Percentiles rank a stretch among this genome's conserved stretches.
Conservation (phyloP, 2,113 vertebrate genomes). For the Bos javanicus region DNA sequence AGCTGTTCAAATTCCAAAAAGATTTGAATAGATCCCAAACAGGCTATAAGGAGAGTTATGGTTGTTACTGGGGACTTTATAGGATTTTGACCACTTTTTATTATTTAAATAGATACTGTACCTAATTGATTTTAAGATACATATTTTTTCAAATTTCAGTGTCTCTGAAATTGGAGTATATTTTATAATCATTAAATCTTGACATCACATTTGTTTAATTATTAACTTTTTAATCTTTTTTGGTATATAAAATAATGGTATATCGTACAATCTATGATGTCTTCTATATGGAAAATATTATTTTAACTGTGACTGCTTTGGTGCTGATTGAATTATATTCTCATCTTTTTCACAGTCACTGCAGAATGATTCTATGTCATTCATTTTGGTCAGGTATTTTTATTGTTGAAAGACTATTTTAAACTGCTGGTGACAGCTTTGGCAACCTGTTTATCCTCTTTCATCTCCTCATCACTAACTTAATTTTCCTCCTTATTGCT, state of each 20-base stretch:
- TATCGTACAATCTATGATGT: background rate
- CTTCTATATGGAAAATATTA: background rate
- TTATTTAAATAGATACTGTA: background rate
- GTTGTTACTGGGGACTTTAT: background rate
- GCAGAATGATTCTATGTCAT: background rate
- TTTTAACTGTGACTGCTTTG: slow-evolving; percentile 27
- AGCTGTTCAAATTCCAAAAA: background rate
- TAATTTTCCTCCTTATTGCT: background rate
- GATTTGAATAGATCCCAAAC: background rate
- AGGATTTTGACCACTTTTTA: background rate
- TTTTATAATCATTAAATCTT: slow-evolving; percentile 18
- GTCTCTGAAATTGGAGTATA: background rate
- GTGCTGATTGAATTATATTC: background rate
- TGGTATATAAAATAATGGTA: slow-evolving; percentile 16
- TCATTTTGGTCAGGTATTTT: slow-evolving; percentile 7
- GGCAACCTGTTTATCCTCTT: background rate
- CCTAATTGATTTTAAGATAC: slow-evolving; percentile 5
- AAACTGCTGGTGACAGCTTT: background rate
- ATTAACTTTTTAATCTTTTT: slow-evolving; percentile 4
- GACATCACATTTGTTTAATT: background rate
- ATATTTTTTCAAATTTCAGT: slow-evolving; percentile 36
- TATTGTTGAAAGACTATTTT: background rate
- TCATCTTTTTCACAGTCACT: background rate
- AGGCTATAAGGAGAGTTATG: background rate
- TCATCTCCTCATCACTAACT: background rate